Evolutionary conservation across 2,113 vertebrate genomes (phyloP).

Genomic region (Ictalurus furcatus): DNA sequence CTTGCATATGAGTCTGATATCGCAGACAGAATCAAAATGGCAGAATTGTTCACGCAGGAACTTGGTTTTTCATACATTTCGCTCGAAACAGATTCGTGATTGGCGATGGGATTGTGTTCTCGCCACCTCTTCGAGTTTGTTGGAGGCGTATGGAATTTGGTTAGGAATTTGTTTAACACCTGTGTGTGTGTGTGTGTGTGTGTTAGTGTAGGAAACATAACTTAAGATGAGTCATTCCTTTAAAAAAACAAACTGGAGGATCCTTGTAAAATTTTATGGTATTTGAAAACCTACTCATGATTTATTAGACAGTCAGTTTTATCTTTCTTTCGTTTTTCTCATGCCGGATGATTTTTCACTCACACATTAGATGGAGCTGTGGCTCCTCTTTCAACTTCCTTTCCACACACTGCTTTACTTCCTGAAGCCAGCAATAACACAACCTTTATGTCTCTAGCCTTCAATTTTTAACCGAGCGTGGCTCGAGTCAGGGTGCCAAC

Average conservation of each 20-base stretch:
- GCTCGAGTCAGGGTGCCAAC: neutral
- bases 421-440: neutral
- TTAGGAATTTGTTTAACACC: conserved; percentile 50
- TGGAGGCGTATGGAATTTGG: conserved; percentile 37
- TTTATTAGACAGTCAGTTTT: neutral
- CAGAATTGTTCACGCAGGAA: neutral
- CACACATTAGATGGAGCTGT: conserved; percentile 54
- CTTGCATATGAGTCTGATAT: neutral
- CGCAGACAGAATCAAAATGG: neutral
- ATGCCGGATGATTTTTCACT: neutral
- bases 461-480: neutral
- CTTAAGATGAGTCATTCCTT: conserved; percentile 12
- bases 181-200: conserved; percentile 2
- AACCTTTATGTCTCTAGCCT: conserved; percentile 11
- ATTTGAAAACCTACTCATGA: neutral
- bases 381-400: conserved; percentile 40
- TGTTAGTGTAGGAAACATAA: neutral
- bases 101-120: neutral
- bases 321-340: neutral
- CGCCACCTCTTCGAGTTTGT: neutral
- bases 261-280: conserved; percentile 5
- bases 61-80: neutral
- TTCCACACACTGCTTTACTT: neutral
- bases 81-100: neutral
- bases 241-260: neutral